Percentiles rank a stretch among this genome's conserved stretches.
Evolutionary conservation across 2,113 vertebrate genomes (phyloP).

Genomic region (Ahaetulla prasina): DNA sequence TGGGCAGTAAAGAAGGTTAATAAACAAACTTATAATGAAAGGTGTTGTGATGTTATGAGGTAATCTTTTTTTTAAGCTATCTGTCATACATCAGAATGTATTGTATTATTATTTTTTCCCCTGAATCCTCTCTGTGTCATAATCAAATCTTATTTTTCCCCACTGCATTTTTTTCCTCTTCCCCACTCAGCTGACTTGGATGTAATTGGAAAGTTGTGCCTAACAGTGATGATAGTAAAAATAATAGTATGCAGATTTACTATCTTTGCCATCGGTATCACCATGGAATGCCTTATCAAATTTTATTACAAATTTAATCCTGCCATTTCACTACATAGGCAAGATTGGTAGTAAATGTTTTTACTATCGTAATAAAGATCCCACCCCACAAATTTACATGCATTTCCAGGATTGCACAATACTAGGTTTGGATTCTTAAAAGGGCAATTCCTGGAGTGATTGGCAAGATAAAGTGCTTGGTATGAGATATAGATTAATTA

Average conservation of each 20-base stretch:
- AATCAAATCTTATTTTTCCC: background rate
- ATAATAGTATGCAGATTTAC: background rate
- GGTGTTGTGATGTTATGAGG: background rate
- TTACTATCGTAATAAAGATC: background rate
- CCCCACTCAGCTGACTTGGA: background rate
- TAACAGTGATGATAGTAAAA: background rate
- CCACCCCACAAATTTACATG: background rate
- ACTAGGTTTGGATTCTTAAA: background rate
- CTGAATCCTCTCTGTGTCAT: constrained; percentile 10
- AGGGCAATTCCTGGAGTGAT: background rate
- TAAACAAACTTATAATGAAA: background rate
- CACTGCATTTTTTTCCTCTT: background rate
- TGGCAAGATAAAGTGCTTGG: background rate
- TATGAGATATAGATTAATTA: background rate
- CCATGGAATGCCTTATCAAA: background rate
- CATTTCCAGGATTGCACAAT: background rate
- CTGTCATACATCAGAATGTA: background rate
- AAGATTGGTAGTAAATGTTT: background rate
- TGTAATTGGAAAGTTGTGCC: background rate
- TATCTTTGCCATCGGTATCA: background rate
- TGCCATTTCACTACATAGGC: background rate
- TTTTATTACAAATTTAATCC: background rate
- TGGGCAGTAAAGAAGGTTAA: background rate
- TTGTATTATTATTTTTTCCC: background rate
- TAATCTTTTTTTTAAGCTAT: background rate